A percentile compares a stretch with the other conserved stretches of the same genome.
Evolutionary conservation across 2,797 vertebrate genomes (phyloP).

Genomic region (Dallia pectoralis): DNA sequence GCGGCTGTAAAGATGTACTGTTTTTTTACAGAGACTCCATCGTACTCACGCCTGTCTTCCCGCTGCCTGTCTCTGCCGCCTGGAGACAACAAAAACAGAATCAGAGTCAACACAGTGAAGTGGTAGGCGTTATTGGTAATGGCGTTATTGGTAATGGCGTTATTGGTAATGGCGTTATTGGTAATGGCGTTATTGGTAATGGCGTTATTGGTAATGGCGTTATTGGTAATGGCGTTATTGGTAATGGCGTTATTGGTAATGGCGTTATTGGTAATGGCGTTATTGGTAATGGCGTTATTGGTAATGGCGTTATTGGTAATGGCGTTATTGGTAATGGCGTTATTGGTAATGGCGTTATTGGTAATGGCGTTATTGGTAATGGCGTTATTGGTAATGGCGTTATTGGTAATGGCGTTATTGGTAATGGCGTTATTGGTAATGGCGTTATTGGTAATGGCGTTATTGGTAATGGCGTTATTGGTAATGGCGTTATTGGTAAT

Average conservation of each 20-base stretch:
- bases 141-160: background rate
- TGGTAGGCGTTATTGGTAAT: background rate
- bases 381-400: background rate
- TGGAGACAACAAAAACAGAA: constrained; percentile 44
- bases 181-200: background rate
- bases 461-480: background rate
- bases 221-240: background rate
- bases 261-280: background rate
- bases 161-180: background rate
- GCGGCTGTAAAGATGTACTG: too few species aligned
- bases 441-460: background rate
- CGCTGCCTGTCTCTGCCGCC: constrained; percentile 98
- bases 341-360: background rate
- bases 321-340: background rate
- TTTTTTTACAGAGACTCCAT: background rate
- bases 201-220: background rate
- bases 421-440: background rate
- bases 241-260: background rate
- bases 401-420: background rate
- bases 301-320: background rate
- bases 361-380: background rate
- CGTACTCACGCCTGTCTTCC: constrained; percentile 97
- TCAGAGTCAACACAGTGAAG: background rate
- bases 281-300: background rate
- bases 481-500: background rate